Percentiles rank a stretch among this genome's conserved stretches.
Conservation (phyloP, 2,797 vertebrate genomes). For the Cirrhinus mrigala region DNA sequence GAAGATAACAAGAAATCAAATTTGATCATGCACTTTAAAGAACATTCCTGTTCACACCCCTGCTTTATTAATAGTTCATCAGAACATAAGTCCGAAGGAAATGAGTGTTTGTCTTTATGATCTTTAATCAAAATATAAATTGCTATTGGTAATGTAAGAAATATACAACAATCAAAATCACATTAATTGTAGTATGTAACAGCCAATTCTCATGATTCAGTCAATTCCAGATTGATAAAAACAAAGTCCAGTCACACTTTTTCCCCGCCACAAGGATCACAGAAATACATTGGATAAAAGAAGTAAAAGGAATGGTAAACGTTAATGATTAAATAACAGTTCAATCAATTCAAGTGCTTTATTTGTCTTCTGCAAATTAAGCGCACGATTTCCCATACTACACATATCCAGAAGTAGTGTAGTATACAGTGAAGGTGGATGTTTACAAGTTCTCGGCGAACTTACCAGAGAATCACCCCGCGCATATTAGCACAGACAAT, state of each 20-base stretch:
- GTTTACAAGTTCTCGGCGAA: constrained; percentile 39
- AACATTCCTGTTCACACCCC: not conserved
- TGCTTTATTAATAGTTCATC: not conserved
- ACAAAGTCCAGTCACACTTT: not conserved
- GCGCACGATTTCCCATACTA: not conserved
- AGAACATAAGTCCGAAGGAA: not conserved
- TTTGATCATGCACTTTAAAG: not conserved
- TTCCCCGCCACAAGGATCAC: not conserved
- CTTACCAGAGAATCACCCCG: constrained; percentile 65
- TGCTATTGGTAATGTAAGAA: not conserved
- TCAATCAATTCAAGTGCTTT: not conserved
- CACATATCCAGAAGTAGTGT: constrained; percentile 4
- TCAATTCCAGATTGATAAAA: not conserved
- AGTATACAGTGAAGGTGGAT: constrained; percentile 35
- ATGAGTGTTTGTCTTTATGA: not conserved
- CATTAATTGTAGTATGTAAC: not conserved
- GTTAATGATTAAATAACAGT: not conserved
- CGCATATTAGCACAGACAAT: constrained; percentile 63
- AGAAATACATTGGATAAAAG: not conserved
- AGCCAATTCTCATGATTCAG: not conserved
- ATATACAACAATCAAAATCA: not conserved
- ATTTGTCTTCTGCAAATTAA: not conserved
- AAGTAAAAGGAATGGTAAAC: not conserved
- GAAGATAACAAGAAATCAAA: not conserved
- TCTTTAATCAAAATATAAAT: not conserved